A percentile compares a stretch with the other conserved stretches of the same genome.
These are phyloP conservation scores for Itoplectis maculator DNA, from an alignment of 2,888 invertebrate genomes.

Conservation along the genomic window DNA sequence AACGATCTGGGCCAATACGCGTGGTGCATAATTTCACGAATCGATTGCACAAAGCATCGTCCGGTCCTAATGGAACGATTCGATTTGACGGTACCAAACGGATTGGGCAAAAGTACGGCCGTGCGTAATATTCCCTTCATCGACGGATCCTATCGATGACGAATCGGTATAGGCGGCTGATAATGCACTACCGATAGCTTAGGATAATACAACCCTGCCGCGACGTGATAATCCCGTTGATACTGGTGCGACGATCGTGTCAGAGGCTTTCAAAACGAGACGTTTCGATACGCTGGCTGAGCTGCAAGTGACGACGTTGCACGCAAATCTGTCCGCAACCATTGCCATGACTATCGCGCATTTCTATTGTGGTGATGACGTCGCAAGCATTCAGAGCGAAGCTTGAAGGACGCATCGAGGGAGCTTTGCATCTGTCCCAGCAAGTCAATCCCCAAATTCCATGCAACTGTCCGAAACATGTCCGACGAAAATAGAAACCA, in stretches of 20 bases:
- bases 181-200: neutral
- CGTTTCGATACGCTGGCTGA: neutral
- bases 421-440: too few species aligned
- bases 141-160: neutral
- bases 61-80: neutral
- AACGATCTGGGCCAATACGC: neutral
- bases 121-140: neutral
- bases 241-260: conserved; percentile 21
- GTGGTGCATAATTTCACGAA: neutral
- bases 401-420: too few species aligned
- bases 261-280: conserved; percentile 27
- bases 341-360: conserved; percentile 19
- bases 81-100: neutral
- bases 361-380: conserved; percentile 17
- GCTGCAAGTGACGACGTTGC: neutral
- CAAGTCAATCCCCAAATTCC: too few species aligned
- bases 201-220: neutral
- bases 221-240: conserved; percentile 17
- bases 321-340: neutral
- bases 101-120: neutral
- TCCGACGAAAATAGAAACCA: conserved; percentile 1
- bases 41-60: neutral
- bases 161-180: neutral
- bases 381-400: too few species aligned
- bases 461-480: neutral